Evolutionary conservation across 2,888 invertebrate species (phyloP).

Genomic region (Mantis religiosa): DNA sequence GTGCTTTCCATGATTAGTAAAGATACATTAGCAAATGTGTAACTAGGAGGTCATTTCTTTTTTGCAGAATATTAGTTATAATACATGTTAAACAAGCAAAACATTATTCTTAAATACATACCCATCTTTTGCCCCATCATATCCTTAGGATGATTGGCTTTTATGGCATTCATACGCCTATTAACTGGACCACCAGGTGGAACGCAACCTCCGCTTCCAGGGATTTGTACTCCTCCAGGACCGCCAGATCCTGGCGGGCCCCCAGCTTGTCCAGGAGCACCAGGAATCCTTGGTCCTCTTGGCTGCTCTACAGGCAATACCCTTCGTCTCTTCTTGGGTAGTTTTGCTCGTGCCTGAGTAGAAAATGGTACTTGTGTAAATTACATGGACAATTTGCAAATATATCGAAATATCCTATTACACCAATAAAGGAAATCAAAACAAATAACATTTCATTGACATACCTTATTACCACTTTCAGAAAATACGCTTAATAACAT

Average conservation of each 20-base stretch:
- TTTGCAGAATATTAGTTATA: neutral
- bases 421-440: no score
- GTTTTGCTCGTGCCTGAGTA: slow-evolving; percentile 81
- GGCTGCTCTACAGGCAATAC: slow-evolving; percentile 95
- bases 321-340: slow-evolving; percentile 96
- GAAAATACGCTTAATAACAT: no score
- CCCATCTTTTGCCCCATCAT: slow-evolving; percentile 75
- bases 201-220: slow-evolving; percentile 47
- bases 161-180: slow-evolving; percentile 81
- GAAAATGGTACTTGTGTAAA: slow-evolving; percentile 44
- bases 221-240: slow-evolving; percentile 27
- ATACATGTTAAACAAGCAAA: neutral
- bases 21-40: no score
- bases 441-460: no score
- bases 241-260: slow-evolving; percentile 40
- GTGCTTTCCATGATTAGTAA: no score
- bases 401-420: no score
- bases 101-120: slow-evolving; percentile 45
- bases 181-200: slow-evolving; percentile 47
- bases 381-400: neutral
- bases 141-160: slow-evolving; percentile 81
- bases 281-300: slow-evolving; percentile 56
- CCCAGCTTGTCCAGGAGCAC: slow-evolving; percentile 43
- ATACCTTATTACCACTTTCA: no score
- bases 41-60: neutral